Base-by-base conservation (phyloP, 2,888 invertebrate genomes). In the Ferrisia virgata region DNA sequence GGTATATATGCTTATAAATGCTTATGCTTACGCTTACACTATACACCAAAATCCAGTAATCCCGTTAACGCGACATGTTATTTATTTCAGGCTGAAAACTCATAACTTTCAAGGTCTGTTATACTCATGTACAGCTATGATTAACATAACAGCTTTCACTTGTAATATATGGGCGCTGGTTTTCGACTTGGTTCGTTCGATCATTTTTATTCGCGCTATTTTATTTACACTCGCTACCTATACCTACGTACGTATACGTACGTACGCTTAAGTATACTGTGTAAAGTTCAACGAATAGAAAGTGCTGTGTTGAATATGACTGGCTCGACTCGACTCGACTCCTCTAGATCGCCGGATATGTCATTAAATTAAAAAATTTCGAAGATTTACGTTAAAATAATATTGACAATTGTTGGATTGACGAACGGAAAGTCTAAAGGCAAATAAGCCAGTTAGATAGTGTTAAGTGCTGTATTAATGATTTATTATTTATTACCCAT, bases 91-190 rank as follows among this genome's bases (percentile, higher is more conserved):
- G 79, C 22, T 79, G 47, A 79, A 79, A 47, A 79, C 31, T 79
- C 79, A 47, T 79, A 79, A 47, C 47, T 79, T 43, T 79, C 79
- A 79, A 79, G 79, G 79, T 79, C 47, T 79, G 79, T 18, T 47
- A 47, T 47, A 47, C n/a, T n/a, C n/a, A n/a, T n/a, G n/a, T 47
- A 18, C 18, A 43, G 31, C 47, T 79, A 79, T 40, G 47, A 79
- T 31, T 43, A 79, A 31, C 47, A 79, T 47, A 79, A 79, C 79
- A 79, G 79, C 79, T 79, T 79, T 79, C 79, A 79, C 79, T 72
- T 31, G 72, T 72, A 72, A 72, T 43, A 79, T 47, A 43, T 79
- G 43, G 43, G 31, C 79, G 28, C 47, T 40, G 39, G 39, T 79
- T 79, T 76, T 76, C n/a, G n/a, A n/a, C n/a, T n/a, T n/a, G n/a